A percentile compares a stretch with the other conserved stretches of the same genome.
Evolutionary conservation across 1,140 invertebrate genomes (phyloP).

Genomic region (Drosophila lini): DNA sequence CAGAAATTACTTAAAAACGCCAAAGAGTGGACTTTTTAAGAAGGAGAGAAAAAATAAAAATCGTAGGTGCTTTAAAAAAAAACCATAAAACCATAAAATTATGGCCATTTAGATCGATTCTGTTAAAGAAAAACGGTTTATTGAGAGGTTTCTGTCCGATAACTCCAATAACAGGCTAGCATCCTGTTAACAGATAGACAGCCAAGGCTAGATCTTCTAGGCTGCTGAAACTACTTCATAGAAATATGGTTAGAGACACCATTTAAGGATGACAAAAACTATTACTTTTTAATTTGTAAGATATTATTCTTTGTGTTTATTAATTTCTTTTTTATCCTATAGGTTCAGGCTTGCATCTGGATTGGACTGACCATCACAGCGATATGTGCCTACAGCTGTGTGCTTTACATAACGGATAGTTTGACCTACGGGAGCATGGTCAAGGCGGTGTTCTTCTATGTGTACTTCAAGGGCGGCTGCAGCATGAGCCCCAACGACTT

Average conservation of each 20-base stretch:
- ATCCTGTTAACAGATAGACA: no score
- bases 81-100: background rate
- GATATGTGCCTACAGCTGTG: conserved; percentile 71
- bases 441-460: conserved; percentile 61
- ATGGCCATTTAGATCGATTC: no score
- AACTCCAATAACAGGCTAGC: background rate
- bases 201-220: background rate
- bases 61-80: background rate
- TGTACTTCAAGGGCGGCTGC: conserved; percentile 70
- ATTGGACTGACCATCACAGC: conserved; percentile 74
- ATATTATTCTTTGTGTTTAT: no score
- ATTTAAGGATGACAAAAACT: background rate
- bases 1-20: background rate
- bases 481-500: conserved; percentile 42
- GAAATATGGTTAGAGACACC: background rate
- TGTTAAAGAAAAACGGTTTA: no score
- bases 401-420: conserved; percentile 46
- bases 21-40: background rate
- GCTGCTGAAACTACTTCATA: background rate
- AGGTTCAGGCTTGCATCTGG: conserved; percentile 74
- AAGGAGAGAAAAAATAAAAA: background rate
- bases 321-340: background rate
- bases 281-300: background rate
- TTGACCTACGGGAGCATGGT: conserved; percentile 58
- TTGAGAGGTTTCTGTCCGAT: background rate